Conservation (phyloP, 2,797 vertebrate genomes). For the Rhinoraja longicauda region DNA sequence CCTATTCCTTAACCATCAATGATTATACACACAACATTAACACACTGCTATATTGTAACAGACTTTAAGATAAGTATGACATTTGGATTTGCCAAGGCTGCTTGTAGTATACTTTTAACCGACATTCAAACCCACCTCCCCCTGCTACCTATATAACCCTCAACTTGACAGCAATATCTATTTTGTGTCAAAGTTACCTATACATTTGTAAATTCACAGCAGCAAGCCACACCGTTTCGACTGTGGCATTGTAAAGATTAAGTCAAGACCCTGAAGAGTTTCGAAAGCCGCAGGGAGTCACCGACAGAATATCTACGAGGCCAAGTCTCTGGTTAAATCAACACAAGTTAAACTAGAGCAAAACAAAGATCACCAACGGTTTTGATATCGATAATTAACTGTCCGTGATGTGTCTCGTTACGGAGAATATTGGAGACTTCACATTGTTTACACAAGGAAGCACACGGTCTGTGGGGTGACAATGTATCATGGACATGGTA, state of each 20-base stretch:
- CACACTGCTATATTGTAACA: neutral
- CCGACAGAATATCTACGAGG: neutral
- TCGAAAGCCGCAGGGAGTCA: neutral
- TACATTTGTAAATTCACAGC: neutral
- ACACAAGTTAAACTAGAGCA: neutral
- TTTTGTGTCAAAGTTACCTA: neutral
- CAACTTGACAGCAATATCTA: neutral
- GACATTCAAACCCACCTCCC: neutral
- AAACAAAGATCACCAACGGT: neutral
- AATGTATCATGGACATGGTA: neutral
- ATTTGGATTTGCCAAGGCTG: neutral
- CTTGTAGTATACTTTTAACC: neutral
- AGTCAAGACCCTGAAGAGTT: neutral
- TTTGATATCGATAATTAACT: neutral
- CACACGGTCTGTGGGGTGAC: neutral
- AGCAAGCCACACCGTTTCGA: neutral
- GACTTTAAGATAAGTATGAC: neutral
- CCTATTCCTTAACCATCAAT: neutral
- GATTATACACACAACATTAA: neutral
- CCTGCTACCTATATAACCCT: neutral
- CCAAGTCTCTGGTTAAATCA: neutral
- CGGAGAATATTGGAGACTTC: neutral
- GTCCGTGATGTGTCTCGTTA: neutral
- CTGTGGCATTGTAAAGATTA: no score
- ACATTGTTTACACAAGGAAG: neutral